Base-by-base conservation (phyloP, 1,140 invertebrate genomes). In the Dendroctonus ponderosae region DNA sequence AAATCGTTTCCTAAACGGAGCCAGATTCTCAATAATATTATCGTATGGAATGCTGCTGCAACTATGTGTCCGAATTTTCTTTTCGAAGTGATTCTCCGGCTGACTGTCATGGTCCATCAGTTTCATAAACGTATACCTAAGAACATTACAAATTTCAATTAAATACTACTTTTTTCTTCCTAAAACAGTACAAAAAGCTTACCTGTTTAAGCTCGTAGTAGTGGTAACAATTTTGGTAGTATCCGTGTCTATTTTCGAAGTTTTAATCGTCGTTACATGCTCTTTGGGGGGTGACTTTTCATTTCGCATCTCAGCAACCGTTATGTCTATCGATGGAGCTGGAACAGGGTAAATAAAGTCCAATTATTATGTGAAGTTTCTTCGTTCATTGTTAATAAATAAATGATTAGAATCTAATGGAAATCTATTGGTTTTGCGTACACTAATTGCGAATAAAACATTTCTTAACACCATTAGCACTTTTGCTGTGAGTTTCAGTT, bases 21-120 rank as follows among this genome's bases (percentile, higher is more conserved):
- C 77, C 44, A 78, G 61, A 66, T 78, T 78, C 49, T 77, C 77
- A 43, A 78, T 78, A n/a, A 78, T 74, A 62, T 78, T 75, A 62
- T 78, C 77, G 54, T 78, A 77, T 0, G 76, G 73, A 63, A 78
- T 76, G 7, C 75, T 77, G 11, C 75, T 77, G 60, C 77, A 78
- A 57, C 76, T 77, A 15, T 77, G 76, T 0, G 77, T 78, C 38
- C 77, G 70, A 7, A 66, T 71, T 59, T 78, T 76, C 60, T 76
- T 77, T 41, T 75, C 73, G 7, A 52, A 49, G 38, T 72, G 67
- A 37, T 58, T 49, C 40, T 68, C 66, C n/a, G 64, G 56, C 15
- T 57, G 11, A 38, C 15, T 52, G 11, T 70, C 66, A 9, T 73
- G 69, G 42, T 76, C 73, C 39, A 69, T 65, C 6, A 76, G 68